Evolutionary conservation across 53 echinoderm and acorn worm species (phyloP).

Genomic region (Luidia sarsii): DNA sequence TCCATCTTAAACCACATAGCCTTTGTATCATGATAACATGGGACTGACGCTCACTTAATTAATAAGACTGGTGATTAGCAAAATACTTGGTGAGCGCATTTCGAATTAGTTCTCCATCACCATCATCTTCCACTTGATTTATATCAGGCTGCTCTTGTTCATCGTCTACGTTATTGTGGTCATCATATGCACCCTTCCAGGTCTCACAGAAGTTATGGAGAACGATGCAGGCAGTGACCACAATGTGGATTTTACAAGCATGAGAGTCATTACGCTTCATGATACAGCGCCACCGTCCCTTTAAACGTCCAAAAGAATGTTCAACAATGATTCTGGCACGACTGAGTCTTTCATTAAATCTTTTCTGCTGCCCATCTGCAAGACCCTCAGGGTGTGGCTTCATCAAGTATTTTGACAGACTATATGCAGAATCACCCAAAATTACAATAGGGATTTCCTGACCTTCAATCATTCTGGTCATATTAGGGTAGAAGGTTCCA

Average conservation of each 20-base stretch:
- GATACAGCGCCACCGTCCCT: slow-evolving; percentile 29
- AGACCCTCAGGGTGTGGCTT: slow-evolving; percentile 37
- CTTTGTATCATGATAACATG: too few relatives aligned
- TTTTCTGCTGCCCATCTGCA: slow-evolving; percentile 2
- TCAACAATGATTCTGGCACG: slow-evolving; percentile 22
- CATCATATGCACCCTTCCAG: slow-evolving; percentile 11
- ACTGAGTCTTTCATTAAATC: slow-evolving; percentile 29
- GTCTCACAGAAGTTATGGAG: slow-evolving; percentile 31
- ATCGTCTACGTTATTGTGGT: neutral
- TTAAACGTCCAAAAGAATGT: slow-evolving; percentile 33
- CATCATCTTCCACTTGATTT: neutral
- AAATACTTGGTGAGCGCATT: neutral
- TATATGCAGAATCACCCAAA: slow-evolving; percentile 35
- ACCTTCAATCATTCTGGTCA: neutral
- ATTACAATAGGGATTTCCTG: slow-evolving; percentile 36
- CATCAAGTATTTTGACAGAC: slow-evolving; percentile 29
- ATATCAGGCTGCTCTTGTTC: neutral
- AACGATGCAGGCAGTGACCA: slow-evolving; percentile 24
- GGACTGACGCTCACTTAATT: neutral
- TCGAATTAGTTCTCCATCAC: neutral
- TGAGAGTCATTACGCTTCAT: slow-evolving; percentile 46
- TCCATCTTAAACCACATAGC: too few relatives aligned
- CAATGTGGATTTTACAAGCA: slow-evolving; percentile 20
- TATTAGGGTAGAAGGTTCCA: slow-evolving; percentile 26
- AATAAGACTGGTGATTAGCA: neutral